Conservation (phyloP, 2,797 vertebrate genomes). For the Xerus rutilus region DNA sequence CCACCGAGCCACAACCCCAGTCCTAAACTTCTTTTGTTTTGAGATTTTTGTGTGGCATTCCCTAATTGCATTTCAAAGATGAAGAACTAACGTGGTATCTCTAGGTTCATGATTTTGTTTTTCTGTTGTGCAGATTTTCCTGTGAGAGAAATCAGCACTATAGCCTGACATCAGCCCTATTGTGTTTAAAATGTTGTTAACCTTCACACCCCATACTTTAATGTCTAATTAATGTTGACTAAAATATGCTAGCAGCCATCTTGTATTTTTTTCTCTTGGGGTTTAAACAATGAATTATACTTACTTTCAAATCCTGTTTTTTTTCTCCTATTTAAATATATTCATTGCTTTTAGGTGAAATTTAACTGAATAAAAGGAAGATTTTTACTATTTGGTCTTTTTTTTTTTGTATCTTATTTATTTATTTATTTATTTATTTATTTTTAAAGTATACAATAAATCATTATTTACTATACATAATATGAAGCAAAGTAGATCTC, state of each 20-base stretch:
- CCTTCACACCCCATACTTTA: neutral
- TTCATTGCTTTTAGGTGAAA: neutral
- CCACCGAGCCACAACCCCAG: too few relatives aligned
- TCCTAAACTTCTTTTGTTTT: neutral
- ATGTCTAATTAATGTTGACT: neutral
- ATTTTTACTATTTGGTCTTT: neutral
- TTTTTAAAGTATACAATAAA: neutral
- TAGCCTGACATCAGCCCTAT: neutral
- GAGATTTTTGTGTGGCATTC: neutral
- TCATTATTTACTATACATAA: neutral
- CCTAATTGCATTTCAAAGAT: constrained; percentile 22
- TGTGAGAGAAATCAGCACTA: neutral
- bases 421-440: too few relatives aligned
- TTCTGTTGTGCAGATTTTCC: neutral
- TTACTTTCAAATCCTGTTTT: constrained; percentile 36
- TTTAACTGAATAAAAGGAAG: neutral
- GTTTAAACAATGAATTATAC: neutral
- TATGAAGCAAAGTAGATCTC: too few relatives aligned
- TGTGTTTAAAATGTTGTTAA: neutral
- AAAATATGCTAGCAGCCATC: neutral
- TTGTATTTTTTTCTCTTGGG: constrained; percentile 1
- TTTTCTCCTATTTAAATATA: neutral
- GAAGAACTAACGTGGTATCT: neutral
- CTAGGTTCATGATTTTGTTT: constrained; percentile 16
- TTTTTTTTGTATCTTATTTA: too few relatives aligned